Conservation (phyloP, 2,113 vertebrate genomes). For the Spea bombifrons region DNA sequence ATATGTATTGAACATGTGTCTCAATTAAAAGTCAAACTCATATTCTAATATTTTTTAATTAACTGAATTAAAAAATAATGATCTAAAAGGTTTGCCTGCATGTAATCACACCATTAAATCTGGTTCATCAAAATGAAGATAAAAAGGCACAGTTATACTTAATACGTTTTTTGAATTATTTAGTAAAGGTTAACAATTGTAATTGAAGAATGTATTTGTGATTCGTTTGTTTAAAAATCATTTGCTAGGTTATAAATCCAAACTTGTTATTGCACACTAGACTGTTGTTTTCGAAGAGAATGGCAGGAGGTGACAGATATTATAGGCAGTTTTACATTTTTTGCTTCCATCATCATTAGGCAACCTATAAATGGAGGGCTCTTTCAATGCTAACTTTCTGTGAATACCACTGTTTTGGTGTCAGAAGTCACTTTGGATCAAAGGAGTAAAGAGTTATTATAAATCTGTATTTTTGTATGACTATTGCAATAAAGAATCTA, state of each 20-base stretch:
- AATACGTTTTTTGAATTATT: neutral
- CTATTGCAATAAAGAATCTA: too few species aligned
- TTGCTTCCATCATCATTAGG: neutral
- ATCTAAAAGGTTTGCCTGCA: neutral
- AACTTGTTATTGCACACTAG: too few species aligned
- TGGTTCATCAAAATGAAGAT: neutral
- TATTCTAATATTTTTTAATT: conserved; percentile 2
- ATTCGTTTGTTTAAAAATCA: conserved; percentile 27
- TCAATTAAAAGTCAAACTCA: neutral
- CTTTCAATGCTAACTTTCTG: neutral
- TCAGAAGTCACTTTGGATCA: neutral
- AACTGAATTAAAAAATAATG: conserved; percentile 5
- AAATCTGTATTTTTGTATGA: too few species aligned
- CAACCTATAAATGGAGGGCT: neutral
- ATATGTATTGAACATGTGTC: too few species aligned
- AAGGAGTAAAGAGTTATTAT: neutral
- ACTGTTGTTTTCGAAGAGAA: neutral
- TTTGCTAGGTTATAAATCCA: neutral
- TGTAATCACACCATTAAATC: conserved; percentile 8
- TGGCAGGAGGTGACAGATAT: conserved; percentile 7
- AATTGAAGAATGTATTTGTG: conserved; percentile 4
- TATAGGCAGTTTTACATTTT: neutral
- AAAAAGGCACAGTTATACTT: conserved; percentile 7
- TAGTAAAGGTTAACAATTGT: conserved; percentile 17
- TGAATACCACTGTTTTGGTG: neutral